phyloP scores from a whole-genome alignment of 2,113 vertebrate species.

The Cnemophilus loriae region DNA sequence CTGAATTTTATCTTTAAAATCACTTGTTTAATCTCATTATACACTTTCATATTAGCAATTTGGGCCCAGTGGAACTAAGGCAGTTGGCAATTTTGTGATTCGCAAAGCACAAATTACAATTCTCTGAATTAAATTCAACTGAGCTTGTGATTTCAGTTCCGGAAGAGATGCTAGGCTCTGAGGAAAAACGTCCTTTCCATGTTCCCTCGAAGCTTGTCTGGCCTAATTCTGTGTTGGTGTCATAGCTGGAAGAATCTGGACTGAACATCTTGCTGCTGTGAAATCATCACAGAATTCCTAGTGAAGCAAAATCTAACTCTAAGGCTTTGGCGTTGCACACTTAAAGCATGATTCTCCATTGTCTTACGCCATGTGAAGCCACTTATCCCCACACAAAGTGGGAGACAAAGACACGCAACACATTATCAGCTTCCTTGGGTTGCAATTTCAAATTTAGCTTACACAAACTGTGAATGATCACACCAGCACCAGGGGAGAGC shows the following conservation, averaged over 20 bases:
- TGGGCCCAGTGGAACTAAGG: background rate
- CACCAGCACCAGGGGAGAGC: background rate
- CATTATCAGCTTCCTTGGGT: background rate
- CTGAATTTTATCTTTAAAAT: background rate
- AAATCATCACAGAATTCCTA: background rate
- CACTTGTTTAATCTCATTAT: background rate
- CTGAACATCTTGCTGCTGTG: background rate
- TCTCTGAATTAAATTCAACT: background rate
- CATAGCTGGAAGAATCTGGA: background rate
- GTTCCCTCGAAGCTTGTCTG: background rate
- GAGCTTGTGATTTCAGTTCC: background rate
- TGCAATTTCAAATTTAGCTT: background rate
- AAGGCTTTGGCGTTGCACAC: background rate
- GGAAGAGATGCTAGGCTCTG: background rate
- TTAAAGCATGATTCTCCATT: background rate
- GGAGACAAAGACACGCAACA: background rate
- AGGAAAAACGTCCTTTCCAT: background rate
- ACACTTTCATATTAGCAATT: background rate
- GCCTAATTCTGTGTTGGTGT: background rate
- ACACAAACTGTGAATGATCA: background rate
- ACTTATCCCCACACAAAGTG: background rate
- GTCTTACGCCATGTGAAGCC: background rate
- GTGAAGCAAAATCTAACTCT: background rate
- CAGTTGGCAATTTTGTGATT: background rate
- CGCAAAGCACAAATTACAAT: background rate